phyloP scores from a whole-genome alignment of 2,888 invertebrate genomes.

The Pelosia muscerda region DNA sequence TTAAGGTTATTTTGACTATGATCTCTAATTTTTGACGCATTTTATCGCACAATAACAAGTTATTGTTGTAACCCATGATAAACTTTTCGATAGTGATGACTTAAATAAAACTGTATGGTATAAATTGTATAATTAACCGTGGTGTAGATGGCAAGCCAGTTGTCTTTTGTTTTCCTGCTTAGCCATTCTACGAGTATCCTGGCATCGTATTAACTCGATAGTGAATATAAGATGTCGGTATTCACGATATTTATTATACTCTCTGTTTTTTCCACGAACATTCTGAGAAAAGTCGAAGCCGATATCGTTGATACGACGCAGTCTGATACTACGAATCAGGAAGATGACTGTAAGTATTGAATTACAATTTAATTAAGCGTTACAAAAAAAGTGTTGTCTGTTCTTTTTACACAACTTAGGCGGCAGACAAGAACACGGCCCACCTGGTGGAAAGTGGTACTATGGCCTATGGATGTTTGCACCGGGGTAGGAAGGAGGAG shows the following conservation, averaged over 20 bases:
- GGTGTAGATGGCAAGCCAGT: background rate
- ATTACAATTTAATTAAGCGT: too few species aligned
- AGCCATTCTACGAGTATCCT: background rate
- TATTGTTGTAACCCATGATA: background rate
- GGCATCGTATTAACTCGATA: too few species aligned
- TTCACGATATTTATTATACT: background rate
- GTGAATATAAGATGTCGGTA: background rate
- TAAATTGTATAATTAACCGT: background rate
- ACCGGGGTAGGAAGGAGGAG: too few species aligned
- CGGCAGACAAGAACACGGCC: too few species aligned
- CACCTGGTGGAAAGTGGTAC: too few species aligned
- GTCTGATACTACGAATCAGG: background rate
- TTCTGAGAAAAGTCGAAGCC: background rate
- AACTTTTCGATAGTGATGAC: conserved; percentile 1
- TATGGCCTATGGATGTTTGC: too few species aligned
- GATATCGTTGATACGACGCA: background rate
- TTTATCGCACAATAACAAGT: background rate
- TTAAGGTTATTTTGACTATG: background rate
- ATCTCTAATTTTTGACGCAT: background rate
- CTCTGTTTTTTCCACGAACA: background rate
- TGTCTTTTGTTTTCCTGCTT: background rate
- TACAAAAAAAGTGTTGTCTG: too few species aligned
- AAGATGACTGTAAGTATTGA: background rate
- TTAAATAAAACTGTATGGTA: background rate
- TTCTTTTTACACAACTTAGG: too few species aligned